A percentile compares a stretch with the other conserved stretches of the same genome.
phyloP scores from a whole-genome alignment of 2,888 invertebrate genomes.

The Coelinius sp. region DNA sequence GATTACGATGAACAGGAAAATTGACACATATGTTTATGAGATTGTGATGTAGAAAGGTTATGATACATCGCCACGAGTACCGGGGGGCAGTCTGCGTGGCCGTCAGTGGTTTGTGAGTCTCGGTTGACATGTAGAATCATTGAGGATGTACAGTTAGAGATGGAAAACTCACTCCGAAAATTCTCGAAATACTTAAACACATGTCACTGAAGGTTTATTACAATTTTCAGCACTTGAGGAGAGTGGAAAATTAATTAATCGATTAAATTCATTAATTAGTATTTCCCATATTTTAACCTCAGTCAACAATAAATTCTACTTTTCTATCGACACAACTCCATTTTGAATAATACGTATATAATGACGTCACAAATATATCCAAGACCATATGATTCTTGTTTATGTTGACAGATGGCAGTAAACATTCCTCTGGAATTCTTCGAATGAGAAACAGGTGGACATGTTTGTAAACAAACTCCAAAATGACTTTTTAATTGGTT shows the following conservation, averaged over 20 bases:
- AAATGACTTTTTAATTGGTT: not conserved
- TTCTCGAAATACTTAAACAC: too few species aligned
- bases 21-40: not conserved
- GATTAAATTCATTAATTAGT: too few species aligned
- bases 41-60: not conserved
- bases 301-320: too few species aligned
- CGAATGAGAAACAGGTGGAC: not conserved
- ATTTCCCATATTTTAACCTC: too few species aligned
- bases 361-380: too few species aligned
- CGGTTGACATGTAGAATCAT: not conserved
- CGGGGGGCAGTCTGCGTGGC: constrained; percentile 15
- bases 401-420: not conserved
- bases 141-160: not conserved
- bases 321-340: too few species aligned
- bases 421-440: too few species aligned
- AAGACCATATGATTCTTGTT: too few species aligned
- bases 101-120: constrained; percentile 22
- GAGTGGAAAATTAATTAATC: too few species aligned
- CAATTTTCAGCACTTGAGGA: too few species aligned
- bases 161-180: not conserved
- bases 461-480: not conserved
- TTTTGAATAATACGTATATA: too few species aligned
- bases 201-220: too few species aligned
- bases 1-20: not conserved
- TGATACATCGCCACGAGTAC: not conserved